A percentile compares a stretch with the other conserved stretches of the same genome.
Conservation (phyloP, 2,797 vertebrate genomes). For the Epinephelus awoara region DNA sequence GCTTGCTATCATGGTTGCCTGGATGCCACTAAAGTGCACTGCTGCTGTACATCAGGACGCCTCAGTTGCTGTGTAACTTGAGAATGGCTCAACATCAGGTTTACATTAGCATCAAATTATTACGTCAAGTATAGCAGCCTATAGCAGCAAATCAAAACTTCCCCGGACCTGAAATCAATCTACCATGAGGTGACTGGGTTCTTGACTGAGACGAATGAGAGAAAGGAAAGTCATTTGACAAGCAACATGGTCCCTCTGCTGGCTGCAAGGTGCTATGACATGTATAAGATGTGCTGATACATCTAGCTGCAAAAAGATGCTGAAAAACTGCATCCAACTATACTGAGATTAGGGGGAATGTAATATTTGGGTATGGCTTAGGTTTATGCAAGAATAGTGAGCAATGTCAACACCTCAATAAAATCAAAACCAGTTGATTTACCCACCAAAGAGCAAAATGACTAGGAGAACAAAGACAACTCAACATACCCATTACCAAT, state of each 20-base stretch:
- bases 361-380: neutral
- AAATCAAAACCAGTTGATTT: neutral
- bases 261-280: conserved; percentile 51
- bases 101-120: conserved; percentile 13
- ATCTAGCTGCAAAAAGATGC: neutral
- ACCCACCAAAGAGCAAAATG: neutral
- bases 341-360: neutral
- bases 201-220: conserved; percentile 5
- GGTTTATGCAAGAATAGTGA: neutral
- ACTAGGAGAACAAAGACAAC: conserved; percentile 9
- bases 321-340: neutral
- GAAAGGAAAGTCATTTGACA: conserved; percentile 11
- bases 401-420: neutral
- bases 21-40: conserved; percentile 6
- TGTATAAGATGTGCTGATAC: neutral
- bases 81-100: conserved; percentile 14
- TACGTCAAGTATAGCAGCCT: conserved; percentile 12
- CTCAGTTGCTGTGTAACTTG: conserved; percentile 19
- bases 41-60: conserved; percentile 9
- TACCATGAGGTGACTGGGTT: conserved; percentile 11
- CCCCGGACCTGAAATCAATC: conserved; percentile 6
- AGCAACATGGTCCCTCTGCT: conserved; percentile 68
- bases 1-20: conserved; percentile 20
- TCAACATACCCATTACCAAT: neutral
- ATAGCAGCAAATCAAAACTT: conserved; percentile 30